Base-by-base conservation (phyloP, 2,888 invertebrate genomes). In the Opisthograptis luteolata region DNA sequence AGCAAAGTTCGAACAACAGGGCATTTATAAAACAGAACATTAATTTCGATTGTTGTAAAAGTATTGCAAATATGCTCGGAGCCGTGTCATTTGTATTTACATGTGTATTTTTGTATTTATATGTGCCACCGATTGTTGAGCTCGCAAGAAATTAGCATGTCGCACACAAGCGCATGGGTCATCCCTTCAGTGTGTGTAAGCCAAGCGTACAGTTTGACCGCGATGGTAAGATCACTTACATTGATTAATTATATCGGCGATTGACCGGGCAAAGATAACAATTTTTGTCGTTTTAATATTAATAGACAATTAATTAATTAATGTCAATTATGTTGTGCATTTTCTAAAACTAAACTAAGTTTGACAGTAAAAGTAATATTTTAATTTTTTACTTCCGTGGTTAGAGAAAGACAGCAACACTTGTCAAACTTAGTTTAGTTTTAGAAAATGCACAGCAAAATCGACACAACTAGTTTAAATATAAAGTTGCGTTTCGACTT, bases 121-220 rank as follows among this genome's bases (percentile, higher is more conserved):
- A 64, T 61, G 62, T 63, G 61, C 58, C 54, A 59, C 47, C 70
- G 67, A 73, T 75, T 76, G 77, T 78, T 79, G 66, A 66, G 68
- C 73, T 71, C 65, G 68, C 68, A 71, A 80, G 79, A 72, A 87
- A 87, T 87, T 87, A 86, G 84, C 86, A 86, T 82, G 84, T 83
- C 72, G 40, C 58, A 52, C 56, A 56, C 58, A 42, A 0, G 17
- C 39, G 10, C 28, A 12, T 17, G 70, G 75, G 59, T 52, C 58
- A 60, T 53, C 58, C 55, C 55, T 59, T 48, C 52, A 36, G 54
- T 64, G 59, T 48, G 54, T 54, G 53, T 36, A 10, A 31, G n/a
- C 8, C 4, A 17, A 10, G 24, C 3, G 8, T 32, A 52, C 4
- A 53, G 46, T 39, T 34, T 27, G 52, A 47, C 52, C 39, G 10